Base-by-base conservation (phyloP, 1,140 invertebrate genomes). In the Spodoptera frugiperda region DNA sequence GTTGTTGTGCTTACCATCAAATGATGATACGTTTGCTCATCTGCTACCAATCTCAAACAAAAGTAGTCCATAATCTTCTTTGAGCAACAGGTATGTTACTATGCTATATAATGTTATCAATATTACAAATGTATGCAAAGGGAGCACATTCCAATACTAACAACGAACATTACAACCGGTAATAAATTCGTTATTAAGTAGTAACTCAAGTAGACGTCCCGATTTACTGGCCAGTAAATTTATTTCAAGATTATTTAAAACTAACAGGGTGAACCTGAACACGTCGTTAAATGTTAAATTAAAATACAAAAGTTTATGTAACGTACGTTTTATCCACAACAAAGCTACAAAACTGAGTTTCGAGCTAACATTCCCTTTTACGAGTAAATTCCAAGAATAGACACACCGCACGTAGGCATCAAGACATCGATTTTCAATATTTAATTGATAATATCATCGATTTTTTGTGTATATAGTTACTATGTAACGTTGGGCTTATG, bases 251-350 rank as follows among this genome's bases (percentile, higher is more conserved):
- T 44, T 63, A 44, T 70, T 72, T 46, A 72, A 72, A 15, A 44
- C 51, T 72, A 44, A 25, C 71, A 49, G 9, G 46, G 15, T 17
- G 21, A 46, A 68, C 65, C 46, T 6, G 49, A 72, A 49, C 71
- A 59, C 71, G 25, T 61, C 71, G 71, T 73, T 73, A 73, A 73
- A 73, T 14, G 54, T 25, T 21, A 73, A 59, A 73, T 73, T 73
- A 73, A 73, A 73, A 44, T 21, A 57, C 46, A 33, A 59, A 61
- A 17, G 54, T 73, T 73, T 73, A 73, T 51, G 49, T 49, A 12
- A 61, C 33, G 19, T 2, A 19, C 55, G 19, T 46, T 33, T 73
- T 21, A 46, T 21, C 54, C 53, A 61, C 44, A 72, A 73, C 30
- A 73, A 73, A 49, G 44, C 55, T 61, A 49, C 54, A 21, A 49